phyloP scores from a whole-genome alignment of 2,797 vertebrate genomes.

The Perdix hodgsoniae region DNA sequence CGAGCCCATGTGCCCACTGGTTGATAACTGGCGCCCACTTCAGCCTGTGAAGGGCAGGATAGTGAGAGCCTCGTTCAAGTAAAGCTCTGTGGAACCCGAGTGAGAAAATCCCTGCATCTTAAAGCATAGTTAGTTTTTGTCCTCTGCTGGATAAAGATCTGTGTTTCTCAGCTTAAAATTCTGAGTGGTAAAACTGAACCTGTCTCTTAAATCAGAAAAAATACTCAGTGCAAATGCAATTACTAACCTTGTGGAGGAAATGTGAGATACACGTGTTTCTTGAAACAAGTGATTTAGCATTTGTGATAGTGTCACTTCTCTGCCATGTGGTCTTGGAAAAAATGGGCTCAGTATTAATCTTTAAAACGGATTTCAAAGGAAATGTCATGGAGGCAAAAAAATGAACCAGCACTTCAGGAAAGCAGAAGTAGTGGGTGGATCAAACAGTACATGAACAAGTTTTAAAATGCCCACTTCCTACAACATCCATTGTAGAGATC shows the following conservation, averaged over 20 bases:
- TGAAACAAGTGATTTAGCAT: not conserved
- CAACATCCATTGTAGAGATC: not conserved
- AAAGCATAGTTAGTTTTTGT: slow-evolving; percentile 43
- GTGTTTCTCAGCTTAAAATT: slow-evolving; percentile 54
- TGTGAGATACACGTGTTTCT: not conserved
- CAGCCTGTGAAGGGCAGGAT: slow-evolving; percentile 91
- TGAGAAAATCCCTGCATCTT: slow-evolving; percentile 20
- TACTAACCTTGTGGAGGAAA: slow-evolving; percentile 21
- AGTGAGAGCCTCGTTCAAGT: slow-evolving; percentile 90
- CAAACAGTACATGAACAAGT: not conserved
- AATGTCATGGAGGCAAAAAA: not conserved
- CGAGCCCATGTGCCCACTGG: slow-evolving; percentile 84
- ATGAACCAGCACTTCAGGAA: not conserved
- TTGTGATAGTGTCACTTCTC: not conserved
- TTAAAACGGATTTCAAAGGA: not conserved
- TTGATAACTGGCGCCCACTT: slow-evolving; percentile 93
- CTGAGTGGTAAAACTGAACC: slow-evolving; percentile 26
- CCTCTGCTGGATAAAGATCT: slow-evolving; percentile 12
- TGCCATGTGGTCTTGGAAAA: not conserved
- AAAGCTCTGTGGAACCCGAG: slow-evolving; percentile 48
- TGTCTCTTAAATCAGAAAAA: slow-evolving; percentile 30
- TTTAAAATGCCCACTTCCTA: not conserved
- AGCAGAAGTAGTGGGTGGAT: not conserved
- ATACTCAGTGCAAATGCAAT: slow-evolving; percentile 2
- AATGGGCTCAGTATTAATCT: not conserved